A percentile compares a stretch with the other conserved stretches of the same genome.
phyloP scores from a whole-genome alignment of 1,140 invertebrate genomes.

The Lucilia cuprina region DNA sequence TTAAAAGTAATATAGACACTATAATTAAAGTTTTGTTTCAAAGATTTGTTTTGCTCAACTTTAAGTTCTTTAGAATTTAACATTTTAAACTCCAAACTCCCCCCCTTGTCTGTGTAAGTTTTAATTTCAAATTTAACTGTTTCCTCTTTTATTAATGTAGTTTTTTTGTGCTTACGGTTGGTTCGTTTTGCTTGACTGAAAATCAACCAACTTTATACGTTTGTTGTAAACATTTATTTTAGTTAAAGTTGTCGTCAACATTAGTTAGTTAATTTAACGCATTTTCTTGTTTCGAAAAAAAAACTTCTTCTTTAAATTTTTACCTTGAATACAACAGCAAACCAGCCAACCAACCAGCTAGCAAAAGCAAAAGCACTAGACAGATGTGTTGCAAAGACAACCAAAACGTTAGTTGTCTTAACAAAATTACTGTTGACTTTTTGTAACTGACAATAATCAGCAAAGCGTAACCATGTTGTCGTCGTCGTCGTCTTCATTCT shows the following conservation, averaged over 20 bases:
- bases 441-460: slow-evolving; percentile 2
- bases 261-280: neutral
- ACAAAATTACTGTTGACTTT: neutral
- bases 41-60: neutral
- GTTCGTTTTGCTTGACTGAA: neutral
- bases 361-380: neutral
- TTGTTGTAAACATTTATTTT: no score
- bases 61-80: no score
- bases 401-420: neutral
- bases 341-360: neutral
- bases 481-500: neutral
- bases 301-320: neutral
- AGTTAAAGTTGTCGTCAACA: neutral
- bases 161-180: neutral
- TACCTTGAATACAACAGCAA: neutral
- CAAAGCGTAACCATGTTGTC: neutral
- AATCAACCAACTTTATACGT: neutral
- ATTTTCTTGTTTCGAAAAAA: neutral
- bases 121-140: no score
- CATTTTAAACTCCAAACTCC: neutral
- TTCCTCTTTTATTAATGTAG: neutral
- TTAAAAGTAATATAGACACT: neutral
- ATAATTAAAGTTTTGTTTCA: neutral
- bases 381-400: neutral
- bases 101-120: no score